A percentile compares a stretch with the other conserved stretches of the same genome.
Conservation (phyloP, 1,140 invertebrate genomes). For the Drosophila leontia region DNA sequence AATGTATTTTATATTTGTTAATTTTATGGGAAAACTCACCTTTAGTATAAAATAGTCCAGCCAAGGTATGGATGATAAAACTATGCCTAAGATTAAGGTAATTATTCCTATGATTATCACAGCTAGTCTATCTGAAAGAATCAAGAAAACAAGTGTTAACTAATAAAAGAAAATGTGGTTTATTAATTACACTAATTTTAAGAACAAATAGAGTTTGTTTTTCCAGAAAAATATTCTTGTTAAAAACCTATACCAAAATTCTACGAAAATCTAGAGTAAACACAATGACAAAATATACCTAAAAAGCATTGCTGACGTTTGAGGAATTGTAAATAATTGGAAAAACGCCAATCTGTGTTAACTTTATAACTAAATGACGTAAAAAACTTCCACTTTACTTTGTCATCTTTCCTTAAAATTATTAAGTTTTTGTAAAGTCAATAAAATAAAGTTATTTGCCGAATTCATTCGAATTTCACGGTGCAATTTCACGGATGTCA, state of each 20-base stretch:
- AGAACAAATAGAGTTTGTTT: background rate
- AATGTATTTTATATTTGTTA: background rate
- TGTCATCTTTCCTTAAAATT: conserved; percentile 1
- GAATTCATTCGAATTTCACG: conserved; percentile 34
- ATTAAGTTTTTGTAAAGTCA: conserved; percentile 12
- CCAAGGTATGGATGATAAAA: conserved; percentile 93
- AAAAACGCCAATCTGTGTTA: background rate
- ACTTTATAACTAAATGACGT: background rate
- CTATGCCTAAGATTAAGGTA: conserved; percentile 91
- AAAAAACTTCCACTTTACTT: background rate
- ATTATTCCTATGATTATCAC: conserved; percentile 92
- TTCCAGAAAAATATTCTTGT: background rate
- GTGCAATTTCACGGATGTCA: conserved; percentile 56
- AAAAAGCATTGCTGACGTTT: background rate
- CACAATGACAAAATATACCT: background rate
- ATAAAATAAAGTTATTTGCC: conserved; percentile 41
- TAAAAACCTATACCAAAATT: background rate
- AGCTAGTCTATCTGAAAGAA: conserved; percentile 90
- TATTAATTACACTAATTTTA: background rate
- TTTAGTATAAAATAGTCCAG: conserved; percentile 93
- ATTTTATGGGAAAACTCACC: conserved; percentile 86
- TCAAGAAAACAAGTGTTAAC: conserved; percentile 21
- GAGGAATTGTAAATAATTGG: too few species aligned
- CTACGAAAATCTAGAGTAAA: background rate
- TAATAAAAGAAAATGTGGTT: background rate